A percentile compares a stretch with the other conserved stretches of the same genome.
Conservation (phyloP, 2,888 invertebrate genomes). For the Epinotia brunnichana region DNA sequence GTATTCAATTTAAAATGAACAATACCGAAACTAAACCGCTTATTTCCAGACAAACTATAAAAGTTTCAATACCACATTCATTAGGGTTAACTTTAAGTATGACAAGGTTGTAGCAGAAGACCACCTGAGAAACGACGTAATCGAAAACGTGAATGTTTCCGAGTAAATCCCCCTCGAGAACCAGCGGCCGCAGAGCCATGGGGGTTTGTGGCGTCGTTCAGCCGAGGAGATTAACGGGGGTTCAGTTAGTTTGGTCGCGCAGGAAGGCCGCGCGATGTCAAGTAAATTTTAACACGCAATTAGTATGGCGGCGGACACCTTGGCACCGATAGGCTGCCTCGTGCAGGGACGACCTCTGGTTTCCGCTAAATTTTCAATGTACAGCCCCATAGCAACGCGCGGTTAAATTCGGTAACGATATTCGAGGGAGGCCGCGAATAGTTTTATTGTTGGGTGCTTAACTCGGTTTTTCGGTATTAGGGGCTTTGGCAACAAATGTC, state of each 20-base stretch:
- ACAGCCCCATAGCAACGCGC: constrained; percentile 51
- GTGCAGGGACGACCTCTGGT: constrained; percentile 63
- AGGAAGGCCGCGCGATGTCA: constrained; percentile 78
- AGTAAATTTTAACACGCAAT: constrained; percentile 82
- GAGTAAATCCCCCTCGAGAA: constrained; percentile 62
- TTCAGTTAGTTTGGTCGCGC: constrained; percentile 58
- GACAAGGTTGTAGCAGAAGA: constrained; percentile 76
- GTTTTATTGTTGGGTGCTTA: constrained; percentile 65
- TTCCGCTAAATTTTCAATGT: constrained; percentile 47
- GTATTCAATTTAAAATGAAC: constrained; percentile 17
- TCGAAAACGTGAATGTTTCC: constrained; percentile 64
- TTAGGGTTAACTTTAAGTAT: constrained; percentile 62
- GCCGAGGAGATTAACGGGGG: constrained; percentile 52
- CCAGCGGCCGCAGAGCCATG: constrained; percentile 57
- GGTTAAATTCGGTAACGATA: constrained; percentile 52
- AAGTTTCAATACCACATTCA: constrained; percentile 32
- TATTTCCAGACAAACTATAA: constrained; percentile 28
- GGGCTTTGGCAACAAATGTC: constrained; percentile 63
- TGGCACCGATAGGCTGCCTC: constrained; percentile 72
- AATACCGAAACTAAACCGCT: constrained; percentile 22
- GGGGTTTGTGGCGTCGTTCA: constrained; percentile 55
- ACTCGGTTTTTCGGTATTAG: constrained; percentile 65
- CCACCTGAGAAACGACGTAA: constrained; percentile 74
- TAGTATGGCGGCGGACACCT: constrained; percentile 74
- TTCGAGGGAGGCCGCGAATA: constrained; percentile 58